Evolutionary conservation across 1,140 invertebrate species (phyloP), one percentile per base, ranked within the genome.

Genomic region (Ostrea edulis): DNA sequence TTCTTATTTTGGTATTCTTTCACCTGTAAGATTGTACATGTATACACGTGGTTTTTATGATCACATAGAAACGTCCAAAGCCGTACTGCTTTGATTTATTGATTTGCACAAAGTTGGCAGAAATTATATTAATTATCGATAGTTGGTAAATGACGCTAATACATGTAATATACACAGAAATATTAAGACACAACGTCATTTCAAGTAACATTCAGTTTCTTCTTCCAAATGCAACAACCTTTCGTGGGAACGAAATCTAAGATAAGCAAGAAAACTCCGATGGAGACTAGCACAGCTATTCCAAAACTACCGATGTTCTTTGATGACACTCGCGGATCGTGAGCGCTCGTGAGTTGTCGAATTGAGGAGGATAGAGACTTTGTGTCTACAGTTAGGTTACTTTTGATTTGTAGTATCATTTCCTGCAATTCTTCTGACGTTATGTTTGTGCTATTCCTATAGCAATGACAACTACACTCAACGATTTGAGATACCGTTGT

Each of bases 251-350:
- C 68, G 35, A 25, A 25, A 77, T 77, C 68, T 11, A 77, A 25
- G 12, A 77, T 11, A 14, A 77, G 25, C 68, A 77, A 77, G 68
- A 77, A 77, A 35, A 11, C 9, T 14, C 22, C 25, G 11, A 77
- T 25, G 22, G 68, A 77, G 2, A 77, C 68, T 2, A 77, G 25
- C 5, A 77, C 68, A 12, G 68, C 68, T 29, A 77, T 25, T 14
- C 85, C 85, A 12, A 81, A 68, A 25, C 68, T 55, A 8, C 85
- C 85, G 14, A 86, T 77, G 12, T 44, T 71, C 25, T 86, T 77
- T 20, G 85, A 71, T 20, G 85, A 86, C 0, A 81, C 20, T 17
- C 85, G 51, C 0, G 44, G 44, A 8, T 86, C 85, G 29, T 55
- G 5, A 25, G 85, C 85, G 53, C 85, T 86, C 44, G 54, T 71